Conservation (phyloP, 2,888 invertebrate species). For the Troides aeacus region DNA sequence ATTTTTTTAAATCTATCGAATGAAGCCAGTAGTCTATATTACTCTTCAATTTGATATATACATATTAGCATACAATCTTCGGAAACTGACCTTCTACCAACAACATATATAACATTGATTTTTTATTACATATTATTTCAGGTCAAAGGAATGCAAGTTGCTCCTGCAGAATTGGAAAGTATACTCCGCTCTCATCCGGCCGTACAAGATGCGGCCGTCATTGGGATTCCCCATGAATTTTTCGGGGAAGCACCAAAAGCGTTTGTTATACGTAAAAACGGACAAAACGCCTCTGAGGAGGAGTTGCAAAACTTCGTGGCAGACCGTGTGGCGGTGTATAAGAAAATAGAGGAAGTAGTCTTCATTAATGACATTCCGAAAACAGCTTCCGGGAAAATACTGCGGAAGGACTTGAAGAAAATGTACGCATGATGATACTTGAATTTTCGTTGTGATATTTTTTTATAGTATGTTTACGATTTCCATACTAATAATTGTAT, state of each 20-base stretch:
- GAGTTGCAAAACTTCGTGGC: conserved; percentile 80
- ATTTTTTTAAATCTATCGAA: too few species aligned
- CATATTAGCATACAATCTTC: too few species aligned
- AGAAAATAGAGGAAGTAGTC: conserved; percentile 84
- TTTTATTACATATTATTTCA: conserved; percentile 34
- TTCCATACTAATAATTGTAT: not conserved
- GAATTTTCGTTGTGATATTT: conserved; percentile 8
- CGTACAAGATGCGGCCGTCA: conserved; percentile 90
- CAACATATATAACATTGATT: too few species aligned
- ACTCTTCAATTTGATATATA: too few species aligned
- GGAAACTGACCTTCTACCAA: too few species aligned
- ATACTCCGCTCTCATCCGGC: conserved; percentile 86
- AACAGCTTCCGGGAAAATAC: conserved; percentile 88
- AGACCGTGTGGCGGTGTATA: conserved; percentile 87
- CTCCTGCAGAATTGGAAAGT: conserved; percentile 93
- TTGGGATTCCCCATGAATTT: conserved; percentile 86
- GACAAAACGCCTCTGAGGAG: conserved; percentile 64
- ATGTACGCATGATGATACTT: conserved; percentile 55
- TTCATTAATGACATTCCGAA: conserved; percentile 87
- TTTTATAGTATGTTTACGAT: not conserved
- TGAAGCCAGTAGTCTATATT: too few species aligned
- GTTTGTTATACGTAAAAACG: conserved; percentile 82
- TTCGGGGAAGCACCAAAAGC: conserved; percentile 90
- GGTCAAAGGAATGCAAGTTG: conserved; percentile 88
- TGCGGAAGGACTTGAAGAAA: conserved; percentile 83